Evolutionary conservation across 2,888 invertebrate genomes (phyloP).

Genomic region (Unio pictorum): DNA sequence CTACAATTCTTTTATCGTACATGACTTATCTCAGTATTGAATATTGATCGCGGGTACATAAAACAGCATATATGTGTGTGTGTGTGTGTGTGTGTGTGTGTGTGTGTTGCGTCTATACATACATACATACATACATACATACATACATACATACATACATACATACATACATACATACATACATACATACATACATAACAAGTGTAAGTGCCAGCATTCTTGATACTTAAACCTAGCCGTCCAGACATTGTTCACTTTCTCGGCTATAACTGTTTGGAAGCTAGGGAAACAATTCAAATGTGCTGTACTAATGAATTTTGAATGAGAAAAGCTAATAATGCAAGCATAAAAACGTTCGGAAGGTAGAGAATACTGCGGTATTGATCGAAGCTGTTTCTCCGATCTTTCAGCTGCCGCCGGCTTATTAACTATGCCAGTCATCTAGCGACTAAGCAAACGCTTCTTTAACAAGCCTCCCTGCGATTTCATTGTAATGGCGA

Average conservation of each 20-base stretch:
- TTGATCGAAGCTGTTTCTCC: constrained; percentile 15
- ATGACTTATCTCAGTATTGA: too few relatives aligned
- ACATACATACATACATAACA: not conserved
- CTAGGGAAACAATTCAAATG: constrained; percentile 33
- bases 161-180: too few relatives aligned
- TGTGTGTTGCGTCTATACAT: too few relatives aligned
- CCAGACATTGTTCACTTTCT: constrained; percentile 1
- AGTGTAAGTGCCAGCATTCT: not conserved
- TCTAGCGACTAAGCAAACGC: not conserved
- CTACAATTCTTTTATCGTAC: too few relatives aligned
- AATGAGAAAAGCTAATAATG: constrained; percentile 53
- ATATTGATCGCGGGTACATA: too few relatives aligned
- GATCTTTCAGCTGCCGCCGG: constrained; percentile 21
- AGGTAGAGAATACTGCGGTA: constrained; percentile 14
- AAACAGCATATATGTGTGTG: too few relatives aligned
- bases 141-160: too few relatives aligned
- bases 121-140: too few relatives aligned
- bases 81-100: too few relatives aligned
- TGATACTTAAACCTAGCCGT: not conserved
- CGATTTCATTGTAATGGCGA: not conserved
- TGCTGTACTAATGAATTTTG: constrained; percentile 44
- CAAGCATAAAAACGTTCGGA: constrained; percentile 28
- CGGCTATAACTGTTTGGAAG: not conserved
- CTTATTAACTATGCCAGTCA: constrained; percentile 23
- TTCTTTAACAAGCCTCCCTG: not conserved